phyloP scores from a whole-genome alignment of 2,888 invertebrate genomes.

The Urechis unicinctus region DNA sequence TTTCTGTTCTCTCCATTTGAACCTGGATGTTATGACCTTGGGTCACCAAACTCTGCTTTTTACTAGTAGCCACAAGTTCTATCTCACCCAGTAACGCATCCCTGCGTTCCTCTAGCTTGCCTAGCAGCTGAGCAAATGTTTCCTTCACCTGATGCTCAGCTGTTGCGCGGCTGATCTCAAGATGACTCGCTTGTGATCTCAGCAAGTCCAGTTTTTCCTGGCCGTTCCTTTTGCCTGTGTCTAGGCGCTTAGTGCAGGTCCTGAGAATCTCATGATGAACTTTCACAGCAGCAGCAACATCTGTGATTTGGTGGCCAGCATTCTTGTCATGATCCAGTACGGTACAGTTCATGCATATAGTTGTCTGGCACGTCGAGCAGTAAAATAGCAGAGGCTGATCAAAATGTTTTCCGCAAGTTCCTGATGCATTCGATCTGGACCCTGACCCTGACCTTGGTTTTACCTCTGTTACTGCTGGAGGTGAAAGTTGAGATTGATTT shows the following conservation, averaged over 20 bases:
- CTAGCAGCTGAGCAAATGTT: slow-evolving; percentile 6
- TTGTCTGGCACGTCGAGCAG: slow-evolving; percentile 8
- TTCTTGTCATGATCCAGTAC: slow-evolving; percentile 12
- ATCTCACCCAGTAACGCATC: neutral
- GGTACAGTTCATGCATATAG: slow-evolving; percentile 16
- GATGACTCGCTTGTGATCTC: slow-evolving; percentile 4
- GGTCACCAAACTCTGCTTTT: slow-evolving; percentile 2
- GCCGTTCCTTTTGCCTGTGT: neutral
- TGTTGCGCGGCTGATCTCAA: slow-evolving; percentile 3
- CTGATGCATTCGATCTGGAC: neutral
- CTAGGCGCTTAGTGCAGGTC: neutral
- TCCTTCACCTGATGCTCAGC: slow-evolving; percentile 1
- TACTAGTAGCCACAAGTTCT: neutral
- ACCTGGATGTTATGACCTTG: slow-evolving; percentile 1
- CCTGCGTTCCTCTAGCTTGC: slow-evolving; percentile 3
- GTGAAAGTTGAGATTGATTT: no score
- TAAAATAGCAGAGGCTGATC: slow-evolving; percentile 10
- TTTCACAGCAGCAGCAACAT: slow-evolving; percentile 3
- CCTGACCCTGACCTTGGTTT: no score
- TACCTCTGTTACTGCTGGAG: no score
- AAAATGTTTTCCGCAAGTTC: slow-evolving; percentile 5
- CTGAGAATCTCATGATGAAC: slow-evolving; percentile 1
- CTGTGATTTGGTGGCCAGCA: slow-evolving; percentile 8
- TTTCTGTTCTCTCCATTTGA: neutral
- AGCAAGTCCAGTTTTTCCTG: neutral